Evolutionary conservation across 2,888 invertebrate species (phyloP).

Genomic region (Netelia virgata): DNA sequence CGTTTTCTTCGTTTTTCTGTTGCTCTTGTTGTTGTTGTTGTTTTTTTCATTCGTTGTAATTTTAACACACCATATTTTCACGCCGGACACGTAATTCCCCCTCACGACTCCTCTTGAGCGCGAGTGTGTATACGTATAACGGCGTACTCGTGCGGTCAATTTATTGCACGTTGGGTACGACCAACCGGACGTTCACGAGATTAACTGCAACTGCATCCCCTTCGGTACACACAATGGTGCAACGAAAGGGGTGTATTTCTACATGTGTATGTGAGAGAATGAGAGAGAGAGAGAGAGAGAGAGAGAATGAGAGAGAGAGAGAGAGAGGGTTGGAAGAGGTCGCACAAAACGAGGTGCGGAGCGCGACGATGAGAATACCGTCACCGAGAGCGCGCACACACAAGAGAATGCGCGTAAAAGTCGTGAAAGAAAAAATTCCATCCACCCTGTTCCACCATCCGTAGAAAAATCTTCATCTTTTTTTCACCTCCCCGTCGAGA

Average conservation of each 20-base stretch:
- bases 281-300: background rate
- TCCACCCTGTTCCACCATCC: background rate
- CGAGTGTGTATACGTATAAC: constrained; percentile 25
- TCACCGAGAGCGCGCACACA: background rate
- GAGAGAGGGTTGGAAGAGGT: constrained; percentile 8
- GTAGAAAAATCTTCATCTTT: background rate
- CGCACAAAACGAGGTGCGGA: background rate
- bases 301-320: too few species aligned
- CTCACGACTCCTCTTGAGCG: background rate
- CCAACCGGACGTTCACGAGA: constrained; percentile 66
- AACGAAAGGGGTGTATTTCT: background rate
- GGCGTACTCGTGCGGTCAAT: constrained; percentile 59
- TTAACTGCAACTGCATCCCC: constrained; percentile 65
- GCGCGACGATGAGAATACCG: constrained; percentile 44
- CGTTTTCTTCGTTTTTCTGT: background rate
- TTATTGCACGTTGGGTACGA: constrained; percentile 62
- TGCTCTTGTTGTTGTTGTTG: constrained; percentile 1
- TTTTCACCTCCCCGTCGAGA: background rate
- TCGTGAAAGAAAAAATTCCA: background rate
- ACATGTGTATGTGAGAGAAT: too few species aligned
- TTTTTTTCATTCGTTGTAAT: constrained; percentile 54
- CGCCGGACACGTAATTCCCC: constrained; percentile 54
- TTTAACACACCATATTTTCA: constrained; percentile 65
- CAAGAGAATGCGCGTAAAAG: background rate
- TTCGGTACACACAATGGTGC: constrained; percentile 52